Percentiles rank a stretch among this genome's conserved stretches.
phyloP scores from a whole-genome alignment of 2,113 vertebrate species.

The Hyaena hyaena region DNA sequence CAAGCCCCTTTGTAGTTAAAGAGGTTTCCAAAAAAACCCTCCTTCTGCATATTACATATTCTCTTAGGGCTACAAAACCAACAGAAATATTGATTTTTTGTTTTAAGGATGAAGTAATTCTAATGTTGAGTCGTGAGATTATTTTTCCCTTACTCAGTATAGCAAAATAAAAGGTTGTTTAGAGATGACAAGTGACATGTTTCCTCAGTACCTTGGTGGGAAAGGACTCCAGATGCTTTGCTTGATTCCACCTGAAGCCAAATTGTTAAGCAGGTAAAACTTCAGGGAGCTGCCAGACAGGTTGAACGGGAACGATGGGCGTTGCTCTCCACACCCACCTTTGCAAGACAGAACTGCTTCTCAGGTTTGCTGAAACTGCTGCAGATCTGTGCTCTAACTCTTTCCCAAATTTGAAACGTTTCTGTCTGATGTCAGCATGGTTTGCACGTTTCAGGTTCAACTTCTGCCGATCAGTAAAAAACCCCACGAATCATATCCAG shows the following conservation, averaged over 20 bases:
- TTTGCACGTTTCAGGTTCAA: conserved; percentile 14
- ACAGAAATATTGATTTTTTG: conserved; percentile 14
- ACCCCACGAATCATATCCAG: background rate
- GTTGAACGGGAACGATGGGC: conserved; percentile 72
- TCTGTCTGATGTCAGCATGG: background rate
- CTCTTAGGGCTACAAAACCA: background rate
- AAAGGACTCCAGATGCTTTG: conserved; percentile 16
- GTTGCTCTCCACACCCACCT: conserved; percentile 78
- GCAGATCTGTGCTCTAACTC: conserved; percentile 22
- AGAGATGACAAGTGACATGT: background rate
- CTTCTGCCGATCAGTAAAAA: background rate
- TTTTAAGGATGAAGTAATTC: conserved; percentile 44
- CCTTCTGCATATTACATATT: background rate
- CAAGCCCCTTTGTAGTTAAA: conserved; percentile 8
- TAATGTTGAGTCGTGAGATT: conserved; percentile 23
- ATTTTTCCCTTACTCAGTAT: background rate
- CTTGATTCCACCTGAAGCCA: conserved; percentile 70
- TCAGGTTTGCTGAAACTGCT: conserved; percentile 66
- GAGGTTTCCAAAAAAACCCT: background rate
- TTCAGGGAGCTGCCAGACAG: conserved; percentile 76
- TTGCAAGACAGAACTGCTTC: conserved; percentile 74
- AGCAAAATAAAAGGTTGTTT: conserved; percentile 24
- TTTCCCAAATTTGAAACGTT: conserved; percentile 28
- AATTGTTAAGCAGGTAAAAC: conserved; percentile 79
- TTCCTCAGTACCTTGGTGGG: conserved; percentile 45